Evolutionary conservation across 2,888 invertebrate genomes (phyloP).

Genomic region (Eristalis intricaria): DNA sequence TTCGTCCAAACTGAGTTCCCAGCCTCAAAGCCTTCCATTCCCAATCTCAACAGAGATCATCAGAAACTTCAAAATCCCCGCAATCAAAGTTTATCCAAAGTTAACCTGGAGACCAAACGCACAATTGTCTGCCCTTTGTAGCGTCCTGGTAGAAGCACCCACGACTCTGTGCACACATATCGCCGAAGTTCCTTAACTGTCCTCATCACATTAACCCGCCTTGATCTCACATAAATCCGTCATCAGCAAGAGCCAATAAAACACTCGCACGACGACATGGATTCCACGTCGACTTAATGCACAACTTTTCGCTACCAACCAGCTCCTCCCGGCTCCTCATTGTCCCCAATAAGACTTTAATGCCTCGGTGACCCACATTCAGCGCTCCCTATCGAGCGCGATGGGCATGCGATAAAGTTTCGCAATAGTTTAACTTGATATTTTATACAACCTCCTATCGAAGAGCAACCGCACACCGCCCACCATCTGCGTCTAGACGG

Average conservation of each 20-base stretch:
- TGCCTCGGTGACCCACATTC: neutral
- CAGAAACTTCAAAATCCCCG: neutral
- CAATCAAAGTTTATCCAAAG: neutral
- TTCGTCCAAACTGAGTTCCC: neutral
- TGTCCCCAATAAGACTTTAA: neutral
- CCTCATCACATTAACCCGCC: neutral
- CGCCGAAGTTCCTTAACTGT: neutral
- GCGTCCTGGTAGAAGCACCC: neutral
- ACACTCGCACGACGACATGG: neutral
- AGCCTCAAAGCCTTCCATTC: neutral
- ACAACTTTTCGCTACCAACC: neutral
- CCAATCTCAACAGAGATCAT: neutral
- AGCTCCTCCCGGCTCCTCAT: neutral
- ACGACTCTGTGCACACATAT: neutral
- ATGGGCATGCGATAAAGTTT: neutral
- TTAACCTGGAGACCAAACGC: neutral
- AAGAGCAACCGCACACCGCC: too few relatives aligned
- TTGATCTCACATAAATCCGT: neutral
- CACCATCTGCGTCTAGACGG: too few relatives aligned
- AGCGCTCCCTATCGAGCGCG: neutral
- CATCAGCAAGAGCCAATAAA: neutral
- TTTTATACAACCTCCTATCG: neutral
- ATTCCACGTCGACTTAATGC: neutral
- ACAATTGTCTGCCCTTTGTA: neutral
- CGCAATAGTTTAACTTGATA: neutral